Percentiles rank a stretch among this genome's conserved stretches.
These are phyloP conservation scores for Pharmacophagus antenor DNA, from an alignment of 2,888 invertebrate species.

Conservation along the genomic window DNA sequence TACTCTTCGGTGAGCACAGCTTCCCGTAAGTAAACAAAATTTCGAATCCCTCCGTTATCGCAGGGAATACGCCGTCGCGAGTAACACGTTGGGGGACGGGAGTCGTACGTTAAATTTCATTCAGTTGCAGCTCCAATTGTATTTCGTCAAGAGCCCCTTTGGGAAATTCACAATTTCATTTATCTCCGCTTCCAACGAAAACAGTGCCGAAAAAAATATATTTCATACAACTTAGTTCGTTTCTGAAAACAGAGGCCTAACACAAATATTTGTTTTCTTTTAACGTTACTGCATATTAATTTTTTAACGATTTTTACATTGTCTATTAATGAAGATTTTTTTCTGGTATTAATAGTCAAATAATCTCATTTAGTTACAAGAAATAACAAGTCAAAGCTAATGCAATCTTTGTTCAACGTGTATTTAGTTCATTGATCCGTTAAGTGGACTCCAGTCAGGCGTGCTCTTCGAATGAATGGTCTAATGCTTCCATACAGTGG, in stretches of 20 bases:
- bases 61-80: background rate
- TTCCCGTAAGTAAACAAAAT: background rate
- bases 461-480: constrained; percentile 5
- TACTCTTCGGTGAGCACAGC: background rate
- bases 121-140: constrained; percentile 16
- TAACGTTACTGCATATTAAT: too few species aligned
- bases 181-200: background rate
- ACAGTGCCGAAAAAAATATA: background rate
- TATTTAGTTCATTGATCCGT: constrained; percentile 5
- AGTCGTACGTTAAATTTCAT: constrained; percentile 15
- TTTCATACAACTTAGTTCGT: too few species aligned
- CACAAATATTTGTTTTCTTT: too few species aligned
- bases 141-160: constrained; percentile 23
- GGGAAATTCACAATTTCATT: constrained; percentile 27
- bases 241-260: too few species aligned
- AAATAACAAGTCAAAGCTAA: background rate
- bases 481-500: background rate
- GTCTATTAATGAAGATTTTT: too few species aligned
- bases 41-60: background rate
- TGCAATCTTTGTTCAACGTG: background rate
- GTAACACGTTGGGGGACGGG: background rate
- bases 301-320: too few species aligned
- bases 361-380: too few species aligned
- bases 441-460: constrained; percentile 2
- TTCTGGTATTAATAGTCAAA: too few species aligned